Evolutionary conservation across 2,888 invertebrate genomes (phyloP).

Genomic region (Oithona nana): DNA sequence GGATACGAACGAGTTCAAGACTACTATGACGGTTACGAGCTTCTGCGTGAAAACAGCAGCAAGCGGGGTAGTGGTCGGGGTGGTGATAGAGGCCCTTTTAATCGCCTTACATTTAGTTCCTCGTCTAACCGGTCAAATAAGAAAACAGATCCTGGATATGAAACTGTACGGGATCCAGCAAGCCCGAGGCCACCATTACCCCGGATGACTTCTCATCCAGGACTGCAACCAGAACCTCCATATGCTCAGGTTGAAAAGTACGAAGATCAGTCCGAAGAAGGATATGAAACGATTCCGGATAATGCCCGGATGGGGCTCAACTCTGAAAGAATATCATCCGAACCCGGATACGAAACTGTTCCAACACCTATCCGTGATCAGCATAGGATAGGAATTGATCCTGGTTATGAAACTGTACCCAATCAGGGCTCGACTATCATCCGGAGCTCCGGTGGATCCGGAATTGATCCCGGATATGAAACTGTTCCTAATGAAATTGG

Average conservation of each 20-base stretch:
- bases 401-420: constrained; percentile 5
- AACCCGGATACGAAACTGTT: constrained; percentile 3
- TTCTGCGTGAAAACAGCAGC: neutral
- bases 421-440: neutral
- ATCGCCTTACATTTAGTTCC: neutral
- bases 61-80: neutral
- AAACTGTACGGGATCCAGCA: neutral
- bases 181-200: neutral
- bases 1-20: neutral
- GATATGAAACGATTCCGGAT: constrained; percentile 11
- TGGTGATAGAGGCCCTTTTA: neutral
- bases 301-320: neutral
- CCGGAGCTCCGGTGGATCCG: constrained; percentile 1
- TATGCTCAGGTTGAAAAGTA: constrained; percentile 4
- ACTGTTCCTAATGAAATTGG: too few species aligned
- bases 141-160: neutral
- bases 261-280: constrained; percentile 1
- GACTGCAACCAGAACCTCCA: neutral
- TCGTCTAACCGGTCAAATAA: neutral
- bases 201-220: neutral
- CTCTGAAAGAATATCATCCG: neutral
- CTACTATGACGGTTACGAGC: neutral
- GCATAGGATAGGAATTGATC: neutral
- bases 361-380: too few species aligned
- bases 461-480: neutral